Conservation (phyloP, 1,140 invertebrate genomes). For the Coptotermes formosanus region DNA sequence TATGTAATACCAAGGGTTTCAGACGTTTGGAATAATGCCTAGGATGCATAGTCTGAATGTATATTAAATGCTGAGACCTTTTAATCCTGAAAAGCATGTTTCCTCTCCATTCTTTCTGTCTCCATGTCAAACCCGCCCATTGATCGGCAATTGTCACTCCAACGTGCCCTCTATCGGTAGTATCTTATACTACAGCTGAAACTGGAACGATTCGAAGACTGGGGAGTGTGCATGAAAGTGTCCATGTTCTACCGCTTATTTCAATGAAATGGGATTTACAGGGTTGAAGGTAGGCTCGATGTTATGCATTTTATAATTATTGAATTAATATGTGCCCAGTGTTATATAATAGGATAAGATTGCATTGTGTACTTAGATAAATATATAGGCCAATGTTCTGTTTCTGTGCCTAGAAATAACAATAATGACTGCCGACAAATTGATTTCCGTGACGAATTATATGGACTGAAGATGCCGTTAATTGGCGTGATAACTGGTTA, state of each 20-base stretch:
- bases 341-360: not conserved
- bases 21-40: too few relatives aligned
- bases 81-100: not conserved
- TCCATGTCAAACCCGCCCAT: not conserved
- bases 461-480: not conserved
- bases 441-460: not conserved
- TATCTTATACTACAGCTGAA: not conserved
- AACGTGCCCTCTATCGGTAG: not conserved
- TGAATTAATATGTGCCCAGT: not conserved
- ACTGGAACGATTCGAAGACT: not conserved
- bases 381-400: not conserved
- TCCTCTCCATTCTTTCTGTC: not conserved
- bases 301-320: not conserved
- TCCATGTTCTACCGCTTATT: constrained; percentile 13
- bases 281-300: not conserved
- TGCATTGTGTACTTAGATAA: not conserved
- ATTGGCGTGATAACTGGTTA: not conserved
- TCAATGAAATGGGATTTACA: not conserved
- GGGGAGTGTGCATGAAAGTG: constrained; percentile 1
- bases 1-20: too few relatives aligned
- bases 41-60: too few relatives aligned
- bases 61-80: too few relatives aligned
- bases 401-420: not conserved
- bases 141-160: constrained; percentile 13
- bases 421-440: not conserved